Conservation (phyloP, 2,113 vertebrate genomes). For the Stegastes partitus region DNA sequence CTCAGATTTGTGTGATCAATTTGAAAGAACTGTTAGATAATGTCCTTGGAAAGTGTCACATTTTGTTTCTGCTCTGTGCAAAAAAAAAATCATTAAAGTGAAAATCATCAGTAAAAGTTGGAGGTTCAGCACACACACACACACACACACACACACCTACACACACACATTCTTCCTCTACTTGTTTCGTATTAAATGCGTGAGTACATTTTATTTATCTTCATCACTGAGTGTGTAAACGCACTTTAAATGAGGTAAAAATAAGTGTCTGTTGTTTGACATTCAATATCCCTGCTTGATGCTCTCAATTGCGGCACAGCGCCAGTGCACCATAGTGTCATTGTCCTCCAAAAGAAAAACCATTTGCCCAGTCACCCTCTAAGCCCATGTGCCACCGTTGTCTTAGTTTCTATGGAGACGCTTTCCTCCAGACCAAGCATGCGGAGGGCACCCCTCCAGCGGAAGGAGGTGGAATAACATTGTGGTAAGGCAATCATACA, state of each 20-base stretch:
- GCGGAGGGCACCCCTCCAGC: conserved; percentile 68
- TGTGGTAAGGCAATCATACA: conserved; percentile 73
- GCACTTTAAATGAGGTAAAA: conserved; percentile 53
- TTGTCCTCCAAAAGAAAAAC: conserved; percentile 61
- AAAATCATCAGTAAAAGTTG: neutral
- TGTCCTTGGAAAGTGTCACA: neutral
- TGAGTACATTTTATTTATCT: conserved; percentile 36
- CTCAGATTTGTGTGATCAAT: neutral
- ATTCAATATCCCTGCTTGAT: conserved; percentile 57
- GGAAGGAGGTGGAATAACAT: conserved; percentile 74
- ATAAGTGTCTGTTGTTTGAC: conserved; percentile 51
- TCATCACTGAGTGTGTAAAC: conserved; percentile 41
- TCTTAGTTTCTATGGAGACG: conserved; percentile 83
- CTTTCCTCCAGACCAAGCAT: conserved; percentile 76
- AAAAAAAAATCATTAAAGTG: neutral
- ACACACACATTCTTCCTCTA: neutral
- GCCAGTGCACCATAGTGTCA: conserved; percentile 68
- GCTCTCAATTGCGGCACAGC: conserved; percentile 50
- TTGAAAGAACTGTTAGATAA: neutral
- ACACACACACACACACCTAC: conserved; percentile 2
- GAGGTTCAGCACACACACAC: neutral
- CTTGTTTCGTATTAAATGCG: conserved; percentile 20
- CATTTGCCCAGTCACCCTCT: conserved; percentile 64
- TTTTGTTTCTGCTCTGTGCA: neutral
- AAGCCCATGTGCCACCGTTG: conserved; percentile 77